Conservation (phyloP, 1,140 invertebrate genomes). For the Pararge aegeria region DNA sequence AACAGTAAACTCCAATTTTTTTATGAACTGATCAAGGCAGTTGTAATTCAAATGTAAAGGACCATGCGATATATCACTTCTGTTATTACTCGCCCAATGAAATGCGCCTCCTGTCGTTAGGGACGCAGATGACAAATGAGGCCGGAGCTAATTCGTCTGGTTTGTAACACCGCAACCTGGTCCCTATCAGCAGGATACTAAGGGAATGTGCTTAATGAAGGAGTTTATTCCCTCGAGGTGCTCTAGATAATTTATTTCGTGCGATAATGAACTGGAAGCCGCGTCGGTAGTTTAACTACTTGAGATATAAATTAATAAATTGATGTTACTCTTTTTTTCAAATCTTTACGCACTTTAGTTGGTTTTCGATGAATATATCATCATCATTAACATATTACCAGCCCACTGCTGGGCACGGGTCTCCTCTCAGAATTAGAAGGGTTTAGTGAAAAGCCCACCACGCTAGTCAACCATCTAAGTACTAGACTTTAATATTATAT, state of each 20-base stretch:
- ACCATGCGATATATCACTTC: slow-evolving; percentile 41
- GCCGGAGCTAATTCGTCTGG: slow-evolving; percentile 61
- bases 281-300: slow-evolving; percentile 7
- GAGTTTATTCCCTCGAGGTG: slow-evolving; percentile 44
- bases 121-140: slow-evolving; percentile 57
- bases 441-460: no score
- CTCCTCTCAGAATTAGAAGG: no score
- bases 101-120: slow-evolving; percentile 26
- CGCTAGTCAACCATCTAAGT: no score
- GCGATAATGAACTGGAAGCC: slow-evolving; percentile 29
- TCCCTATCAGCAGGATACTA: slow-evolving; percentile 61
- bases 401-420: no score
- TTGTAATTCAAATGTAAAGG: slow-evolving; percentile 17
- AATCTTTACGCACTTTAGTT: no score
- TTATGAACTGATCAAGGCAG: neutral
- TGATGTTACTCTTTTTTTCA: no score
- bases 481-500: no score
- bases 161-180: slow-evolving; percentile 37
- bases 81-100: slow-evolving; percentile 43
- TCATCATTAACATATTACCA: no score
- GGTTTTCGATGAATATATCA: no score
- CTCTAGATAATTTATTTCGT: slow-evolving; percentile 45
- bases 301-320: slow-evolving; percentile 16
- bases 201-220: slow-evolving; percentile 45
- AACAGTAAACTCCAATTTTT: no score